phyloP scores from a whole-genome alignment of 2,113 vertebrate genomes.

The Chloropsis hardwickii region DNA sequence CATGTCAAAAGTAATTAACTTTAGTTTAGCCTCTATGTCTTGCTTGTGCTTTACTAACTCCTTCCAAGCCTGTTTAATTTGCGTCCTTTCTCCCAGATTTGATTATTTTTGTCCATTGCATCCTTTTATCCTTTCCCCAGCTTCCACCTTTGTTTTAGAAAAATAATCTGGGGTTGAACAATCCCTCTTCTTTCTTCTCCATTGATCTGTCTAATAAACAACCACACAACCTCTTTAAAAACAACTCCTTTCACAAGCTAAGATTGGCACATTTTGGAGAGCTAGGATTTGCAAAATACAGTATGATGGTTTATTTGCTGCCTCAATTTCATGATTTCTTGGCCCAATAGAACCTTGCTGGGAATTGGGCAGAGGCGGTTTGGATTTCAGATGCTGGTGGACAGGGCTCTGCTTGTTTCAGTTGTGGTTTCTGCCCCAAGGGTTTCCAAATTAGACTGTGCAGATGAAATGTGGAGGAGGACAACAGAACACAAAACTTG shows the following conservation, averaged over 20 bases:
- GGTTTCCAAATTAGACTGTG: not conserved
- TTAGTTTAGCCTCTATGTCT: conserved; percentile 31
- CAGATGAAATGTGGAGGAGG: not conserved
- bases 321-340: not conserved
- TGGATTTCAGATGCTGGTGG: not conserved
- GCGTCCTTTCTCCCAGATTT: not conserved
- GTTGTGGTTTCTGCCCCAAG: not conserved
- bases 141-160: not conserved
- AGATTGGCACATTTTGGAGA: not conserved
- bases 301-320: not conserved
- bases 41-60: not conserved
- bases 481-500: rapidly evolving
- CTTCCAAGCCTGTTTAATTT: conserved; percentile 45
- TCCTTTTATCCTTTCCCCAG: not conserved
- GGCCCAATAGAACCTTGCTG: not conserved
- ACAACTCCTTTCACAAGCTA: not conserved
- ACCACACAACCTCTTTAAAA: not conserved
- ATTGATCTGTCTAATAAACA: not conserved
- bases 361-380: not conserved
- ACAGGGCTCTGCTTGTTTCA: not conserved
- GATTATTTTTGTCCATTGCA: not conserved
- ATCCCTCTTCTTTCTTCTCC: not conserved
- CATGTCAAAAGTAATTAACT: conserved; percentile 72
- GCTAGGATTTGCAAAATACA: not conserved
- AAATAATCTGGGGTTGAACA: not conserved